Percentiles rank a stretch among this genome's conserved stretches.
Conservation (phyloP, 2,113 vertebrate genomes). For the Carassius carassius region DNA sequence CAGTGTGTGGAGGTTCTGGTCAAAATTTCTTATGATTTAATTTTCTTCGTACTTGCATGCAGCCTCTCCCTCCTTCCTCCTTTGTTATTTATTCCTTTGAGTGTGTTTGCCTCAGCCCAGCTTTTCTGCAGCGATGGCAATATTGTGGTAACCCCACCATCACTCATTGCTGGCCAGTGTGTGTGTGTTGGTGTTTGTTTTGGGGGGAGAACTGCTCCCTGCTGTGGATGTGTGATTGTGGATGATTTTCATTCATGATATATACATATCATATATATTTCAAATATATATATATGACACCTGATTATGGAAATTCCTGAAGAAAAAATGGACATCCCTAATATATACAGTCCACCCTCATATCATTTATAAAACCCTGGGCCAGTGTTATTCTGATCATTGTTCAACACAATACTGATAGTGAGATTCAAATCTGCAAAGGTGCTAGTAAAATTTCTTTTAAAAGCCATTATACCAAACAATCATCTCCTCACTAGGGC, state of each 20-base stretch:
- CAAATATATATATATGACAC: neutral
- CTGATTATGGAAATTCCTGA: neutral
- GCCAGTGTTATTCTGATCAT: neutral
- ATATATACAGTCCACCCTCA: neutral
- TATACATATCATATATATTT: neutral
- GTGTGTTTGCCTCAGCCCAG: conserved; percentile 38
- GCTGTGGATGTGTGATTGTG: conserved; percentile 14
- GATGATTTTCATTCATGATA: neutral
- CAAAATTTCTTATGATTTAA: neutral
- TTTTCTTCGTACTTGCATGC: neutral
- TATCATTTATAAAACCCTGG: neutral
- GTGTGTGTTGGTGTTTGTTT: conserved; percentile 12
- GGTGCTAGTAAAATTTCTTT: neutral
- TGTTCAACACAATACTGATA: neutral
- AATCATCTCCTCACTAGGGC: neutral
- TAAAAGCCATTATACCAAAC: conserved; percentile 20
- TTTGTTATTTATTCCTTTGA: conserved; percentile 32
- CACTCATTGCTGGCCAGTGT: conserved; percentile 34
- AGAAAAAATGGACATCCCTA: neutral
- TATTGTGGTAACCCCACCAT: conserved; percentile 40
- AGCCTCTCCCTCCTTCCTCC: conserved; percentile 20
- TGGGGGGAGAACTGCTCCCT: neutral
- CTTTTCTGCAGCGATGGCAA: conserved; percentile 44
- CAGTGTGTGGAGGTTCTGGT: neutral
- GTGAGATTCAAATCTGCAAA: neutral